Base-by-base conservation (phyloP, 2,113 vertebrate species). In the Cochlearius cochlearius region DNA sequence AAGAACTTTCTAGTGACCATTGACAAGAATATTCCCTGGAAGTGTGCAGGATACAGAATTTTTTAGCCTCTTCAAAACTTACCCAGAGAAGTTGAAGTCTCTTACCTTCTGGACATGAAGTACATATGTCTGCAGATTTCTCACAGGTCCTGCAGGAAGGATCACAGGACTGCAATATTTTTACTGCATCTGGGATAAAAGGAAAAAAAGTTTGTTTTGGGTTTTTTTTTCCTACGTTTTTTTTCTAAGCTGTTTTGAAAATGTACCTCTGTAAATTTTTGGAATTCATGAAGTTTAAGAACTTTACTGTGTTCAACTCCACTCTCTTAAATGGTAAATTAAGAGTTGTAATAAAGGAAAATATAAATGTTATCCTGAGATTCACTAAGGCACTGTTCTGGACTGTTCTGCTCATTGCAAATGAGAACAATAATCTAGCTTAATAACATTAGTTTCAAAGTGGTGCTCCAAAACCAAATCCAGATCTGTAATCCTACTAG, bases 81-180 rank as follows among this genome's bases (percentile, higher is more conserved):
- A 64, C 15, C 15, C 41, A 30, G 64, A 75, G 39, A 90, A 93
- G 23, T 5, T 38, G 34, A 71, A 82, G 18, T 53, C 10, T 93
- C 96, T 97, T 94, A 99, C 99, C 99, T 98, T 97, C 34, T 12
- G 36, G 36, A 97, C 99, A 99, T 3, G 98, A 98, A 77, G 97
- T 98, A 83, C 99, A 99, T 30, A 94, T 18, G 1, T 95, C 68
- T 27, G 79, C 91, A 26, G 90, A 92, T 77, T 78, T 95, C 39
- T 81, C 86, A 90, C 99, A 99, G 25, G 98, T 98, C 93, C 88
- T 95, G 95, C 99, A 99, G 49, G 97, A 96, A 56, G 74, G 15
- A 85, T 98, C 76, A 90, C 99, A 99, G 30, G 17, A 45, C 66
- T 97, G 92, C 81, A 94, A 96, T 97, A 27, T 21, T 59, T 55